Base-by-base conservation (phyloP, 2,888 invertebrate species). In the Scaptodrosophila latifasciaeformis region DNA sequence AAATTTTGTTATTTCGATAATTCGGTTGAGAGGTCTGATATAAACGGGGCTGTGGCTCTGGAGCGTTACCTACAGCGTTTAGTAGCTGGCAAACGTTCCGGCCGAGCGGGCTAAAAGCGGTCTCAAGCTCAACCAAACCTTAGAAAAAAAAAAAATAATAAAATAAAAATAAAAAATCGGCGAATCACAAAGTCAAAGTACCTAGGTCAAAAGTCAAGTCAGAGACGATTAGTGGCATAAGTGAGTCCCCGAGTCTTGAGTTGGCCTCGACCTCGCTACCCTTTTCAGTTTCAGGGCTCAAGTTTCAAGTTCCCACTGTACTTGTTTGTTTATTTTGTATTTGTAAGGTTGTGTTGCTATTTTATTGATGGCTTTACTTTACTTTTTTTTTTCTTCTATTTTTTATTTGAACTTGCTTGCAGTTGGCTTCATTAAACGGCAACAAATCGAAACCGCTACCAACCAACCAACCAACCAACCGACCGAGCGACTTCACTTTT, bases 321-420 rank as follows among this genome's bases (percentile, higher is more conserved):
- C 19, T 30, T 40, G 45, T 48, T 29, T 49, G 30, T 45, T 43
- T 49, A 39, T 52, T 31, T 45, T 49, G 24, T n/a, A 51, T 49
- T 51, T 49, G 40, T 56, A 9, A 21, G 21, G 29, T 29, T 7
- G 47, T 46, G 46, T 21, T 44, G 39, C 34, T 48, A 52, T 58
- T 66, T 72, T 75, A 78, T 75, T 75, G 75, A 75, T 75, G 72
- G 67, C 57, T 71, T 67, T 66, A 78, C 78, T 70, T 75, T 67
- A 75, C 78, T 76, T 75, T 59, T 30, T 7, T 10, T 30, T 10
- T 30, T 30, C 5, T 30, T 30, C 30, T 30, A 2, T 30, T n/a
- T 34, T 68, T 76, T 59, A 77, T 50, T 15, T 29, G n/a, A n/a
- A n/a, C n/a, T n/a, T n/a, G 78, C 78, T 75, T 70, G 61, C 65